Base-by-base conservation (phyloP, 37 sponge, comb jelly and placozoan species). In the Geodia barretti region DNA sequence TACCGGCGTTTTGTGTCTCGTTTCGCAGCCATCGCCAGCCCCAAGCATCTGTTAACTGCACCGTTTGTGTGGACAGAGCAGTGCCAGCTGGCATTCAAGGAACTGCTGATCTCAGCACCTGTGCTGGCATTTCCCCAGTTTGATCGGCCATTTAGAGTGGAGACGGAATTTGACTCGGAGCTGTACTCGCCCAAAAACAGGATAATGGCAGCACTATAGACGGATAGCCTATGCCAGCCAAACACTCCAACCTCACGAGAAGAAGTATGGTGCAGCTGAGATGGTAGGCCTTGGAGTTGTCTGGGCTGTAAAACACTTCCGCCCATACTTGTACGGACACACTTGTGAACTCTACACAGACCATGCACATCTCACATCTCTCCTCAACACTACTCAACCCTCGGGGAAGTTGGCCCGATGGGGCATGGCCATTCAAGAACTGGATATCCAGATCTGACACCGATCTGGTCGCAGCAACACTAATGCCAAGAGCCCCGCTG, bases 171-270 rank as follows among this genome's bases (percentile, higher is more conserved):
- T 78, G 78, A 17, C 26, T 77, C n/a, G n/a, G n/a, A n/a, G n/a
- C n/a, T n/a, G n/a, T n/a, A n/a, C n/a, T n/a, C n/a, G n/a, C n/a
- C n/a, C 90, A 85, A 62, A 35, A 66, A 33, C 72, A 68, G 47
- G 74, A 63, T 8, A 61, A 79, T 74, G 87, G 87, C 19, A 47
- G 1, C 24, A 79, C 90, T 1, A n/a, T n/a, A n/a, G n/a, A n/a
- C n/a, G n/a, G n/a, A 37, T 87, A 36, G 76, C 88, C 42, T 87
- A 75, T 66, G 80, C 80, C 19, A 84, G 90, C 60, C 62, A 80
- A 17, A 72, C 82, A 7, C 39, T 84, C 4, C 39, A 62, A 2
- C 29, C 63, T n/a, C 68, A 76, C n/a, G 90, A 89, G 68, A 17
- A 23, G n/a, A 36, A 35, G 24, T 89, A 89, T 72, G 80, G 75